phyloP scores from a whole-genome alignment of 2,888 invertebrate genomes.

The Sicus ferrugineus region DNA sequence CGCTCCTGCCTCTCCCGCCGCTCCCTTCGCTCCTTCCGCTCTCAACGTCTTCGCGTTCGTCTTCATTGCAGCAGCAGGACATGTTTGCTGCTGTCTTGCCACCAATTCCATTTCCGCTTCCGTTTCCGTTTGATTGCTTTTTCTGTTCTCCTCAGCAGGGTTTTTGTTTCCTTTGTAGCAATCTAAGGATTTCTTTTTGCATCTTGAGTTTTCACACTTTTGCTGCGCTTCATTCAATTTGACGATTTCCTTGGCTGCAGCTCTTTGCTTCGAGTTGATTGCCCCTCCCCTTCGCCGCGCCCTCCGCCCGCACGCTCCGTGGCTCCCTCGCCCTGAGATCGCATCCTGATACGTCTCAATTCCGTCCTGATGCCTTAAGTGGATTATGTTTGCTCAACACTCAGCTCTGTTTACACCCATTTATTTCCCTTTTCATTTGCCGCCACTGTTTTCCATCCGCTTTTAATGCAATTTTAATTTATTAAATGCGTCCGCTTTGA shows the following conservation, averaged over 20 bases:
- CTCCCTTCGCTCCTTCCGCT: conserved; percentile 2
- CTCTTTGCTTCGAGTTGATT: conserved; percentile 12
- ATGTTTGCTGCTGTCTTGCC: conserved; percentile 33
- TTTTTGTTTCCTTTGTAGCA: conserved; percentile 31
- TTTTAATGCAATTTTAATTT: conserved; percentile 25
- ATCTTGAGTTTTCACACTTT: conserved; percentile 40
- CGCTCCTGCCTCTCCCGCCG: background rate
- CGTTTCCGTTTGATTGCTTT: conserved; percentile 41
- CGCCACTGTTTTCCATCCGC: background rate
- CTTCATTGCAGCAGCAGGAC: conserved; percentile 34
- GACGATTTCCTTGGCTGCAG: conserved; percentile 32
- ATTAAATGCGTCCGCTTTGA: background rate
- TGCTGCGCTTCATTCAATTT: conserved; percentile 36
- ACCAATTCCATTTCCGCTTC: conserved; percentile 23
- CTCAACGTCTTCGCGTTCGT: background rate
- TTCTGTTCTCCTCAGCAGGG: conserved; percentile 29
- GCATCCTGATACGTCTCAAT: conserved; percentile 15
- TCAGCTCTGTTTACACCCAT: conserved; percentile 35
- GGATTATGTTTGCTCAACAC: conserved; percentile 40
- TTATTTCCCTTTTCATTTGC: conserved; percentile 28
- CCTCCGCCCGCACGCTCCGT: conserved; percentile 8
- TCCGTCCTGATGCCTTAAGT: conserved; percentile 33
- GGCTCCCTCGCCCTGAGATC: conserved; percentile 8
- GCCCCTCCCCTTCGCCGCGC: conserved; percentile 8
- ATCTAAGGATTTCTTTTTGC: conserved; percentile 25